A percentile compares a stretch with the other conserved stretches of the same genome.
These are phyloP conservation scores for Pseudochromis fuscus DNA, from an alignment of 2,797 vertebrate genomes.

Conservation along the genomic window DNA sequence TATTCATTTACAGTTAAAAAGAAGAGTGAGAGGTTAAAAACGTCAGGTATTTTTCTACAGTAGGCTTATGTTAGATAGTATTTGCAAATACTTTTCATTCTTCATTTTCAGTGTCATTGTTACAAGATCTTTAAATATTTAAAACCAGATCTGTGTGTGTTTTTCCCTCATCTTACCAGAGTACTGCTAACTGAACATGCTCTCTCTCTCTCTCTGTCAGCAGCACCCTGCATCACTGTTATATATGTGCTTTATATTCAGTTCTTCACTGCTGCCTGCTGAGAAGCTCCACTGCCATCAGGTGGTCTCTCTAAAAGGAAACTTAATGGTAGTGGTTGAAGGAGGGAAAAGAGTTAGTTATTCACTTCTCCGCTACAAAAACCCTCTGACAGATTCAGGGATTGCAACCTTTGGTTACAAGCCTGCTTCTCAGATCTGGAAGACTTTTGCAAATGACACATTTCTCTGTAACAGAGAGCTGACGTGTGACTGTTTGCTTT, in stretches of 20 bases:
- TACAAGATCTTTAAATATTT: slow-evolving; percentile 9
- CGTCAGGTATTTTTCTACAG: slow-evolving; percentile 34
- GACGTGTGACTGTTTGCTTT: slow-evolving; percentile 30
- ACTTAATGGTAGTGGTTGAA: slow-evolving; percentile 59
- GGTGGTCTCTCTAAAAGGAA: slow-evolving; percentile 65
- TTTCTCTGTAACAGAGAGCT: slow-evolving; percentile 33
- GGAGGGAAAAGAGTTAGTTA: slow-evolving; percentile 55
- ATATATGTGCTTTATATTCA: slow-evolving; percentile 61
- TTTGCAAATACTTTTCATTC: slow-evolving; percentile 67
- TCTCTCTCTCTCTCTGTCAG: slow-evolving; percentile 34
- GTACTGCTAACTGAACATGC: slow-evolving; percentile 42
- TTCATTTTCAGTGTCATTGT: slow-evolving; percentile 15
- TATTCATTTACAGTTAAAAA: slow-evolving; percentile 7
- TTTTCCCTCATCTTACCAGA: slow-evolving; percentile 23
- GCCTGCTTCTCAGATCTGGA: slow-evolving; percentile 21
- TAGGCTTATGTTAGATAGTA: slow-evolving; percentile 53
- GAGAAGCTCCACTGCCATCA: slow-evolving; percentile 64
- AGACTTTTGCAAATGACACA: slow-evolving; percentile 9
- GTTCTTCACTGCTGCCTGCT: slow-evolving; percentile 55
- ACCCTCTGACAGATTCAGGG: slow-evolving; percentile 50
- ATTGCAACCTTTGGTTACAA: slow-evolving; percentile 34
- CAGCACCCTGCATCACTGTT: slow-evolving; percentile 27
- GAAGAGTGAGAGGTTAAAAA: slow-evolving; percentile 16
- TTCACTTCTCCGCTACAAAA: slow-evolving; percentile 54
- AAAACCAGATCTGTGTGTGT: slow-evolving; percentile 10